Evolutionary conservation across 2,113 vertebrate genomes (phyloP).

Genomic region (Oxyruncus cristatus): DNA sequence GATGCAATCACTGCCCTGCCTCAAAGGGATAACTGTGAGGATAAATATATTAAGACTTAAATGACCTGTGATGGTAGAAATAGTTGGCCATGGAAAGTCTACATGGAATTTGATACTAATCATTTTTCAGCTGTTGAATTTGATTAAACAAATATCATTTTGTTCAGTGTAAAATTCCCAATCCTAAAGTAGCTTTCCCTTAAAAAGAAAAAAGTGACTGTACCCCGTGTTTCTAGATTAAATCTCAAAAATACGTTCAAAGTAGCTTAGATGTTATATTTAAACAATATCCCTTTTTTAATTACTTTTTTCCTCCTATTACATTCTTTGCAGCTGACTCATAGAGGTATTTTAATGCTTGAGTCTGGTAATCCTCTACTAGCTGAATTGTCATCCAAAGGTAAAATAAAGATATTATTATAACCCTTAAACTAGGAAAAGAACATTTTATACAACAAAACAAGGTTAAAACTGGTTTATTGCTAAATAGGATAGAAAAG

Average conservation of each 20-base stretch:
- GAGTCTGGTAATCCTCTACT: background rate
- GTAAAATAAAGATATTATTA: constrained; percentile 9
- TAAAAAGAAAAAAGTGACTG: background rate
- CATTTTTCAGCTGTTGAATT: background rate
- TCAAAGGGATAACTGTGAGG: constrained; percentile 5
- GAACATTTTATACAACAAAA: background rate
- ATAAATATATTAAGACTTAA: constrained; percentile 13
- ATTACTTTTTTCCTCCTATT: background rate
- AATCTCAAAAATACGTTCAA: background rate
- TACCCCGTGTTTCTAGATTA: background rate
- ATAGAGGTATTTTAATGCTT: background rate
- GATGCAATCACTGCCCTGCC: background rate
- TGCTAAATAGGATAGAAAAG: background rate
- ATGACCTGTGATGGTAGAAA: background rate
- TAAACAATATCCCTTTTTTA: background rate
- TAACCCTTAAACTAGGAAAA: background rate
- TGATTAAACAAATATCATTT: background rate
- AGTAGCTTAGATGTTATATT: background rate
- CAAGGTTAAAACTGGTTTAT: background rate
- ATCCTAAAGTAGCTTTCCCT: background rate
- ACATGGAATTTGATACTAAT: background rate
- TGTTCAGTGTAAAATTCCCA: background rate
- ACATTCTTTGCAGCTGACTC: constrained; percentile 8
- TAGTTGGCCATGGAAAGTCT: background rate
- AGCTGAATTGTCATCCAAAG: background rate